Evolutionary conservation across 1,140 invertebrate species (phyloP).

Genomic region (Onthophagus taurus): DNA sequence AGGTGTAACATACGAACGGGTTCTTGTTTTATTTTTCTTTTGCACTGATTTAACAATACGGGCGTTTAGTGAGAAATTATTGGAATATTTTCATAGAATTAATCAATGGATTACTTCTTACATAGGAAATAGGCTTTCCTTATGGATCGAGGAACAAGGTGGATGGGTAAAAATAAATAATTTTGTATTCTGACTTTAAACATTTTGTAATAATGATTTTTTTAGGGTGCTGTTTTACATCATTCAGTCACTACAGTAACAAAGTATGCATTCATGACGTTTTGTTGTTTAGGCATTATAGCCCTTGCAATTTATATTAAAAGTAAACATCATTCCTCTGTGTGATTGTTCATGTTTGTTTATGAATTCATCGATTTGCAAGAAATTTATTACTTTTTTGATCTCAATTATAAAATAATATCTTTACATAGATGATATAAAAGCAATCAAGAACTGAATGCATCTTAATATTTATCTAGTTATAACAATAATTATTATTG

Average conservation of each 20-base stretch:
- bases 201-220: not conserved
- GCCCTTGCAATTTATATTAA: not conserved
- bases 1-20: not conserved
- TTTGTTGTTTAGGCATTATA: not conserved
- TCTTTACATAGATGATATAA: too few species aligned
- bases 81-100: not conserved
- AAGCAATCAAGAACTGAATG: too few species aligned
- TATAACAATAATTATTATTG: too few species aligned
- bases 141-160: not conserved
- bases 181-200: not conserved
- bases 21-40: conserved; percentile 3
- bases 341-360: too few species aligned
- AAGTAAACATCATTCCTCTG: too few species aligned
- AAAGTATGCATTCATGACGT: not conserved
- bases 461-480: too few species aligned
- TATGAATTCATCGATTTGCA: too few species aligned
- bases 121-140: not conserved
- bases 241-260: not conserved
- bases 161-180: conserved; percentile 1
- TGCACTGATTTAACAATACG: not conserved
- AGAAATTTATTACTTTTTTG: too few species aligned
- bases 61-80: not conserved
- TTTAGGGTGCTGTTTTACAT: not conserved
- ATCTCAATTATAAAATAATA: too few species aligned
- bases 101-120: not conserved